A percentile compares a stretch with the other conserved stretches of the same genome.
phyloP scores from a whole-genome alignment of 2,113 vertebrate species.

The Scalopus aquaticus region DNA sequence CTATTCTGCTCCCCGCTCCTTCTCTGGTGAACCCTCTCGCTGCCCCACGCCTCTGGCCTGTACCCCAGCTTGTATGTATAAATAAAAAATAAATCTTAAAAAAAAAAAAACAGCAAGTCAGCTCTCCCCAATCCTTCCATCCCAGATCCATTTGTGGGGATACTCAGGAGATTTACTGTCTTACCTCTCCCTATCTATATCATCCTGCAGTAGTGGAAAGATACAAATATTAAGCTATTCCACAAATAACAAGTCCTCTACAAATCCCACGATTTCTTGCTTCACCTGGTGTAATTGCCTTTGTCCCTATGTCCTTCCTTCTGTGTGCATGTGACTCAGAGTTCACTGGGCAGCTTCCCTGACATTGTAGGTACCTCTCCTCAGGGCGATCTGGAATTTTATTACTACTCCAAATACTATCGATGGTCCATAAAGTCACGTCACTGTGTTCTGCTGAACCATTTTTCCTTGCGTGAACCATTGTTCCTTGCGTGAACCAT shows the following conservation, averaged over 20 bases:
- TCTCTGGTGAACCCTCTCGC: no score
- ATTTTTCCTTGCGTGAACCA: no score
- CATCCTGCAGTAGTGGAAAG: background rate
- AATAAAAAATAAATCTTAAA: no score
- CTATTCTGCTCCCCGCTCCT: no score
- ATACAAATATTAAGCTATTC: background rate
- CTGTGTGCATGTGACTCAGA: fast-evolving
- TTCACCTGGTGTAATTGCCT: background rate
- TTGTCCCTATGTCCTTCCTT: background rate
- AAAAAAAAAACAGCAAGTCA: background rate
- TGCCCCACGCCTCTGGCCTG: no score
- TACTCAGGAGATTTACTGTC: background rate
- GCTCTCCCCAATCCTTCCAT: fast-evolving
- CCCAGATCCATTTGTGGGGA: no score
- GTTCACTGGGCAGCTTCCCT: background rate
- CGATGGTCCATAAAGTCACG: no score
- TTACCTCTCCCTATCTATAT: background rate
- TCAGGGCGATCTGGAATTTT: background rate
- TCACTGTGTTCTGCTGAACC: no score
- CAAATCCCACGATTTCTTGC: background rate
- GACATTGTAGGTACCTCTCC: background rate
- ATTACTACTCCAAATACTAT: background rate
- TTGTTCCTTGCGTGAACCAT: no score
- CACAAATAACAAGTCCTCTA: background rate
- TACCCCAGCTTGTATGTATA: no score